These are phyloP conservation scores for Drosophila takahashii DNA, from an alignment of 1,140 invertebrate species.

Conservation along the genomic window DNA sequence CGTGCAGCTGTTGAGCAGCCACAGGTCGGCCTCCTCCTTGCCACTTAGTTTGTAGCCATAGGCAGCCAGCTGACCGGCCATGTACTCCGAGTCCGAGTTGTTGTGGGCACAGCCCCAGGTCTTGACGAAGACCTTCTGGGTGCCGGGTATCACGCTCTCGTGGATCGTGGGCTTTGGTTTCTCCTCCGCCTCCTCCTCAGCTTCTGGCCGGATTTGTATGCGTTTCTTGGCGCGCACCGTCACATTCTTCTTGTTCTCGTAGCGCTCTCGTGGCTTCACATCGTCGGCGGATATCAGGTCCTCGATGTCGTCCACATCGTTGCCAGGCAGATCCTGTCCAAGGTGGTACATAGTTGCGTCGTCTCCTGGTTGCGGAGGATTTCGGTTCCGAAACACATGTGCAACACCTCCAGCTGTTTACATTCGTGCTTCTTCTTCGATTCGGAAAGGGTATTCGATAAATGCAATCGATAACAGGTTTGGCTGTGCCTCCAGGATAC, in stretches of 20 bases:
- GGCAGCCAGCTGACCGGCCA: slow-evolving; percentile 96
- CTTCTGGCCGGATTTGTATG: slow-evolving; percentile 52
- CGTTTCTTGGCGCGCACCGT: slow-evolving; percentile 87
- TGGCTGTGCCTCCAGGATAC: neutral
- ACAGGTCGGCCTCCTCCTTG: slow-evolving; percentile 94
- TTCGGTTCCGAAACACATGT: slow-evolving; percentile 46
- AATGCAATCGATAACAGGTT: neutral
- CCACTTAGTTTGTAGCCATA: slow-evolving; percentile 95
- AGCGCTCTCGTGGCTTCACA: slow-evolving; percentile 90
- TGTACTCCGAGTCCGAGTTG: slow-evolving; percentile 98
- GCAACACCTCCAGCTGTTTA: slow-evolving; percentile 59
- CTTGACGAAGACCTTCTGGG: slow-evolving; percentile 96
- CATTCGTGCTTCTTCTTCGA: slow-evolving; percentile 22
- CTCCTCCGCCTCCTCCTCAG: slow-evolving; percentile 40
- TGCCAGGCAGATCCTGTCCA: slow-evolving; percentile 53
- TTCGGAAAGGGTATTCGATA: slow-evolving; percentile 15
- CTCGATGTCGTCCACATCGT: slow-evolving; percentile 89
- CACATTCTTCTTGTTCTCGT: slow-evolving; percentile 89
- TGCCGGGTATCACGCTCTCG: slow-evolving; percentile 92
- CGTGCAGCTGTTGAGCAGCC: slow-evolving; percentile 98
- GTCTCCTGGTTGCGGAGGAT: neutral
- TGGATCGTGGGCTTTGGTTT: slow-evolving; percentile 60
- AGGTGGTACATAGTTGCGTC: slow-evolving; percentile 39
- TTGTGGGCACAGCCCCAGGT: slow-evolving; percentile 99
- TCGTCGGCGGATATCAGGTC: slow-evolving; percentile 92